Evolutionary conservation across 2,888 invertebrate genomes (phyloP).

Genomic region (Ochropleura leucogaster): DNA sequence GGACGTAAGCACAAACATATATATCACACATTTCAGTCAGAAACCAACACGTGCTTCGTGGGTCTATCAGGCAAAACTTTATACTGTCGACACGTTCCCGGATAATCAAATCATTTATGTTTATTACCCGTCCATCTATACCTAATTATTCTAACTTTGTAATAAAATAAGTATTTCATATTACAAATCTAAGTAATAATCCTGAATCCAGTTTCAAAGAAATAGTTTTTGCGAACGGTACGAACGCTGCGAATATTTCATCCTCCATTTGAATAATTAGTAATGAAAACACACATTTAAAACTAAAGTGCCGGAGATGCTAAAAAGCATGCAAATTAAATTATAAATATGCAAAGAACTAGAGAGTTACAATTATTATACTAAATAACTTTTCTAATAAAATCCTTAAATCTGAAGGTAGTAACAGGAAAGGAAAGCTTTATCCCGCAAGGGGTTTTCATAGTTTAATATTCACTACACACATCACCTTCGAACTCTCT

Average conservation of each 20-base stretch:
- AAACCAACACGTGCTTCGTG: neutral
- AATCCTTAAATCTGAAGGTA: slow-evolving; percentile 17
- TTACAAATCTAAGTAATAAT: neutral
- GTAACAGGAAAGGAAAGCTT: slow-evolving; percentile 1
- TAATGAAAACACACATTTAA: slow-evolving; percentile 11
- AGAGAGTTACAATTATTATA: neutral
- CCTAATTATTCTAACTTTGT: slow-evolving; percentile 6
- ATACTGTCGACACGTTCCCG: slow-evolving; percentile 4
- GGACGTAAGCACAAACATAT: neutral
- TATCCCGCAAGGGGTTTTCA: slow-evolving; percentile 23
- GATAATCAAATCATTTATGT: slow-evolving; percentile 25
- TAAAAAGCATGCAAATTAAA: slow-evolving; percentile 34
- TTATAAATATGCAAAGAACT: slow-evolving; percentile 31
- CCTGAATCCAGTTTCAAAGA: neutral
- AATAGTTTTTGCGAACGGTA: neutral
- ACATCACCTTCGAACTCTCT: slow-evolving; percentile 16
- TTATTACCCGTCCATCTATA: slow-evolving; percentile 17
- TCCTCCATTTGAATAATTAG: slow-evolving; percentile 23
- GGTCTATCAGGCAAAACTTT: slow-evolving; percentile 7
- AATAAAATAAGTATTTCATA: slow-evolving; percentile 19
- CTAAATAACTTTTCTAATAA: slow-evolving; percentile 12
- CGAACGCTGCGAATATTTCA: slow-evolving; percentile 9
- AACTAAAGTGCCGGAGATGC: neutral
- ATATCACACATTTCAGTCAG: neutral
- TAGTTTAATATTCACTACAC: slow-evolving; percentile 44